phyloP scores from a whole-genome alignment of 2,113 vertebrate genomes.

The Beaufortia kweichowensis region DNA sequence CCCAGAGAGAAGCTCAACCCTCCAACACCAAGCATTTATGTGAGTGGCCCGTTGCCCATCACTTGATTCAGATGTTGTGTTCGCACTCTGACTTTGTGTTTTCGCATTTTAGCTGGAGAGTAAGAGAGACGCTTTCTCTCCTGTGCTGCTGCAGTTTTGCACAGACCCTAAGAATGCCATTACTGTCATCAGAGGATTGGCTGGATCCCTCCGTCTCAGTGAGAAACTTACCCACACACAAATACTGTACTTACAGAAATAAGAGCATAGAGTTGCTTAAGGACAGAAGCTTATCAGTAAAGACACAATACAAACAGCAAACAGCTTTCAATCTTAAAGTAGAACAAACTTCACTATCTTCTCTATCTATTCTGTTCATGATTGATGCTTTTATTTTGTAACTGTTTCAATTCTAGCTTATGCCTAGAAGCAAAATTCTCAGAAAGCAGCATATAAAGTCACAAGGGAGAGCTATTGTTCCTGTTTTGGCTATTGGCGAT shows the following conservation, averaged over 20 bases:
- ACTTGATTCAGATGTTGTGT: conserved; percentile 4
- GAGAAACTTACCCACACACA: conserved; percentile 57
- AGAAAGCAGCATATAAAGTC: no score
- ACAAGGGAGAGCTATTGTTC: no score
- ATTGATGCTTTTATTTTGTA: no score
- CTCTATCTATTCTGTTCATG: no score
- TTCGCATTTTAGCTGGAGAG: conserved; percentile 80
- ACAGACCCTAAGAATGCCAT: conserved; percentile 89
- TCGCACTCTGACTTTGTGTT: conserved; percentile 2
- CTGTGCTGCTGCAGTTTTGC: conserved; percentile 89
- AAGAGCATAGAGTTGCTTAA: no score
- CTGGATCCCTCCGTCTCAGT: conserved; percentile 89
- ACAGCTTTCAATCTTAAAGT: no score
- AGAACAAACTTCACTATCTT: no score
- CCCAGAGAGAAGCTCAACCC: conserved; percentile 86
- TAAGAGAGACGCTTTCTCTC: conserved; percentile 89
- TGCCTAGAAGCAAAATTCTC: no score
- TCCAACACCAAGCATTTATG: conserved; percentile 91
- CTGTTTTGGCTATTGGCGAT: no score
- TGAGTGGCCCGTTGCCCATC: conserved; percentile 62
- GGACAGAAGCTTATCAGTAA: no score
- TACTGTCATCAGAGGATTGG: conserved; percentile 89
- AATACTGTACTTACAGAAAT: no score
- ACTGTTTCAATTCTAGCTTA: no score
- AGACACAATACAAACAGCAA: neutral